Percentiles rank a stretch among this genome's conserved stretches.
These are phyloP conservation scores for Protomyctophum bolini DNA, from an alignment of 2,113 vertebrate species.

Conservation along the genomic window DNA sequence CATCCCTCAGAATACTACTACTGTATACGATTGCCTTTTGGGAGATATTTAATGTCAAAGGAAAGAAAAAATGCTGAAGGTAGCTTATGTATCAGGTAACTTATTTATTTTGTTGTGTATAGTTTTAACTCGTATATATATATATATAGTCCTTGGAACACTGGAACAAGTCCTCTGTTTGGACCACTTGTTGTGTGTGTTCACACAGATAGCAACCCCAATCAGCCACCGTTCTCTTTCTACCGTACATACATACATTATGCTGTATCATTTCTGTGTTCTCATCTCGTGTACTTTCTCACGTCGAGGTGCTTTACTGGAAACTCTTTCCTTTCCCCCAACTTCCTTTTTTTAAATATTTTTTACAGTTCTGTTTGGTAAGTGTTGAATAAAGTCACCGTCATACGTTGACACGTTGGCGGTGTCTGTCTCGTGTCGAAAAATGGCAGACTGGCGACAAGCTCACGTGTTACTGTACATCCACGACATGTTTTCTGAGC, in stretches of 20 bases:
- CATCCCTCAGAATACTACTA: no score
- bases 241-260: not conserved
- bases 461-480: no score
- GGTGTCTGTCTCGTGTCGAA: no score
- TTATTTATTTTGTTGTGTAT: constrained; percentile 68
- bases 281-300: constrained; percentile 34
- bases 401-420: no score
- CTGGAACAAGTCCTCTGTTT: constrained; percentile 44
- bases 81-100: constrained; percentile 20
- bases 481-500: no score
- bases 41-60: constrained; percentile 30
- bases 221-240: not conserved
- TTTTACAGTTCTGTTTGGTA: constrained; percentile 10
- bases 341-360: not conserved
- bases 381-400: not conserved
- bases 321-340: constrained; percentile 17
- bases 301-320: constrained; percentile 28
- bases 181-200: constrained; percentile 34
- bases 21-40: not conserved
- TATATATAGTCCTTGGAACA: constrained; percentile 38
- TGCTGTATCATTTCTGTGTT: constrained; percentile 22
- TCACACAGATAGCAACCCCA: constrained; percentile 43
- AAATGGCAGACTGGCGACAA: no score
- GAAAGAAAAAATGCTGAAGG: not conserved
- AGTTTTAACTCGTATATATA: constrained; percentile 7